Base-by-base conservation (phyloP, 2,888 invertebrate genomes). In the Liodrosophila aerea region DNA sequence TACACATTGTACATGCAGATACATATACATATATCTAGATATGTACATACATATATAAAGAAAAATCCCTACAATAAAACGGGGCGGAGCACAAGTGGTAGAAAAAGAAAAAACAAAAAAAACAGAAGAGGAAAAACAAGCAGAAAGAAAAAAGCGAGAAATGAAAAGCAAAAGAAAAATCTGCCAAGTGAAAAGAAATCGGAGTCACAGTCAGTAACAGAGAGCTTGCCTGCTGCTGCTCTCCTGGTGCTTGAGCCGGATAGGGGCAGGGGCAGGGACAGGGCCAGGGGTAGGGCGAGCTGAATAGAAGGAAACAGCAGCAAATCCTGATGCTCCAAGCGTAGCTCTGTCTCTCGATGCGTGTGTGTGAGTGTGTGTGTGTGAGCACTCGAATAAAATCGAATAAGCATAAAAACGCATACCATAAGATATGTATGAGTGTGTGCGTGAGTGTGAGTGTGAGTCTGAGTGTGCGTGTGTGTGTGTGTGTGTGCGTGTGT, bases 21-120 rank as follows among this genome's bases (percentile, higher is more conserved):
- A 30, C 31, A 50, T 39, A 62, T 15, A 36, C 33, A 34, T n/a
- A 13, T 30, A 30, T 27, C 16, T 40, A 30, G 36, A 50, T 49
- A 41, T 54, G 52, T 43, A 13, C n/a, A 51, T 18, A 41, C 11
- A 16, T 18, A 57, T 80, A 81, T 66, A 58, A 70, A 64, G 80
- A 63, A 65, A 71, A 86, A 85, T 77, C 82, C 86, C 86, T 85
- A 85, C 78, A 86, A 85, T 82, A 86, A 80, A 86, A 80, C 52
- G 78, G 86, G 80, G 86, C 86, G 85, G 86, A 80, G 87, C 86
- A 85, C 80, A 77, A 86, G 86, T 82, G 68, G 73, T 47, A 72
- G 36, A 31, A 36, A 27, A 52, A 39, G 22, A 54, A 56, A 52
- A 62, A 44, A 60, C 51, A 30, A 47, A 36, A 27, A 27, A 9